Base-by-base conservation (phyloP, 2,888 invertebrate species). In the Hesperia comma region DNA sequence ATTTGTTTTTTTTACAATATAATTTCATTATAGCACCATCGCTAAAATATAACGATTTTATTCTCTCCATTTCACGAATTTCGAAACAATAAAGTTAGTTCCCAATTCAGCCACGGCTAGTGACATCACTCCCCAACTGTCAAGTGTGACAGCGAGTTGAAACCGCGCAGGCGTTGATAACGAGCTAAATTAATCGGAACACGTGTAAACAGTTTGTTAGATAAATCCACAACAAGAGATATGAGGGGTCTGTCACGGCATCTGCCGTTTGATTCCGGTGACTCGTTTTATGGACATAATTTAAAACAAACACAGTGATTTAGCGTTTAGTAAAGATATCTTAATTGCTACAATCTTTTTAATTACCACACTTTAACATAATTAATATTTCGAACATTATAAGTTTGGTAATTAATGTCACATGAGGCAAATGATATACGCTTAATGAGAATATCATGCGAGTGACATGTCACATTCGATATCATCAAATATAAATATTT, bases 191-290 rank as follows among this genome's bases (percentile, higher is more conserved):
- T 88, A 86, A 89, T 86, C 79, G 77, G 73, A 83, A 86, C 90
- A 90, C 89, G 87, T 90, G 90, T 87, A 84, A 85, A 84, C 88
- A 87, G 84, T 84, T 79, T 84, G 83, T 85, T 84, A 85, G 87
- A 88, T 89, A 87, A 87, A 81, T 78, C 77, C 79, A 75, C 76
- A 71, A 69, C 66, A 69, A 70, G 75, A 78, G 77, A 82, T 81
- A 82, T 74, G 83, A 82, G 83, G 79, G 79, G 79, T 73, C 77
- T 77, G 79, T 68, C 61, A 41, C 70, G 78, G 74, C 83, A 82
- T 82, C 83, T 87, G 87, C 76, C 84, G 76, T 82, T 81, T 77
- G 82, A 82, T 81, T 87, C 81, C 79, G 79, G 79, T 83, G 81
- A 86, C 86, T 86, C 83, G 80, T 82, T 84, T 87, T 87, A 87